Evolutionary conservation across 2,113 vertebrate genomes (phyloP).

Genomic region (Brachyistius frenatus): DNA sequence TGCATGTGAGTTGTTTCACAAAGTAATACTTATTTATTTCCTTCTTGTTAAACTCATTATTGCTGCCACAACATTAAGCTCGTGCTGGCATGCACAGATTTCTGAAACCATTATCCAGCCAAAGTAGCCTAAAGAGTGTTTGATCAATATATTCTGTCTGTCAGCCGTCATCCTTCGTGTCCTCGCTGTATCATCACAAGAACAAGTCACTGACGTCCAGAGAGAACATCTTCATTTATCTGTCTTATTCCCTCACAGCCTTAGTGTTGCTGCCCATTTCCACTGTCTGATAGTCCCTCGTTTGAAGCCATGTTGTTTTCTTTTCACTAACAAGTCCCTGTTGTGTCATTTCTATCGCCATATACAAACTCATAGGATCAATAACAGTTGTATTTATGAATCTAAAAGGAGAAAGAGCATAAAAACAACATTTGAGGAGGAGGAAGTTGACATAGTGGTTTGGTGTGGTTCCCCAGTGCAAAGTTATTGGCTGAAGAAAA

Average conservation of each 20-base stretch:
- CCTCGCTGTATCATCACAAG: conserved; percentile 47
- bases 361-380: conserved; percentile 62
- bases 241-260: conserved; percentile 38
- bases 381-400: conserved; percentile 59
- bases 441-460: conserved; percentile 37
- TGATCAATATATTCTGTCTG: conserved; percentile 22
- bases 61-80: conserved; percentile 28
- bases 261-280: conserved; percentile 31
- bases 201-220: conserved; percentile 44
- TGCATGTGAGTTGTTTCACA: conserved; percentile 29
- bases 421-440: conserved; percentile 51
- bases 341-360: conserved; percentile 63
- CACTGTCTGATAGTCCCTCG: conserved; percentile 33
- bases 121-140: conserved; percentile 34
- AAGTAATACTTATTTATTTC: conserved; percentile 39
- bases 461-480: conserved; percentile 5
- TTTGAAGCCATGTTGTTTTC: conserved; percentile 59
- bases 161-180: conserved; percentile 22
- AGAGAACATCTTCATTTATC: conserved; percentile 59
- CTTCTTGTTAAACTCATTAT: conserved; percentile 45
- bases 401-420: conserved; percentile 23
- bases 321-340: conserved; percentile 76
- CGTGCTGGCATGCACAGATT: conserved; percentile 41
- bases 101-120: conserved; percentile 50
- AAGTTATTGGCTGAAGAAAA: conserved; percentile 30